Evolutionary conservation across 2,888 invertebrate species (phyloP), one percentile per base, ranked within the genome.

Genomic region (Eledona agricola): DNA sequence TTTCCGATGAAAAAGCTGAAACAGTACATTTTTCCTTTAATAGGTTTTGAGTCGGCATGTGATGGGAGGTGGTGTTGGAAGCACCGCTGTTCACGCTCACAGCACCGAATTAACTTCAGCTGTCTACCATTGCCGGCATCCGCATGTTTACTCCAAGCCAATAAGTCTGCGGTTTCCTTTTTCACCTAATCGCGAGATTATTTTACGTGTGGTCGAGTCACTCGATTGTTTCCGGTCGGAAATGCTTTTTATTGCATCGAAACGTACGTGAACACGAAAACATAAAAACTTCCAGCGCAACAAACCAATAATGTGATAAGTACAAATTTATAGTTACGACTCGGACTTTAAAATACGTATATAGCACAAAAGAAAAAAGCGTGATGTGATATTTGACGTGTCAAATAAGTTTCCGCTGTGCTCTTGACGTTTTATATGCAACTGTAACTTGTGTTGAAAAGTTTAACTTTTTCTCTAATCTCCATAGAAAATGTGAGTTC

Each of bases 91-190:
- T 38, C 37, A 25, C 37, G 37, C 37, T 17, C 17, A 22, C 40
- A 28, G 9, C 19, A 7, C 16, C 17, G 42, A 31, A 42, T 42
- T 42, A 42, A 42, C 31, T 42, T 31, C 22, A 42, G 20, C 42
- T 42, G 42, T 42, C 42, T 42, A 31, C 29, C 29, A 34, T n/a
- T n/a, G n/a, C n/a, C n/a, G n/a, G n/a, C n/a, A n/a, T n/a, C 16
- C 7, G 4, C 34, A 31, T 42, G 31, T 42, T 42, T 42, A 42
- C 29, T 16, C 11, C 11, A n/a, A 40, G 19, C 28, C 40, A 40
- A 40, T 40, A 40, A 26, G 40, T 28, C 40, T 22, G 19, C 29
- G 19, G 19, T 11, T 42, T 29, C 13, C 16, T 40, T 37, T 28
- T 40, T 31, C 42, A 31, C 42, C 42, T 42, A 42, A 42, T 42